Conservation (phyloP, 2,888 invertebrate species). For the Mythimna impura region DNA sequence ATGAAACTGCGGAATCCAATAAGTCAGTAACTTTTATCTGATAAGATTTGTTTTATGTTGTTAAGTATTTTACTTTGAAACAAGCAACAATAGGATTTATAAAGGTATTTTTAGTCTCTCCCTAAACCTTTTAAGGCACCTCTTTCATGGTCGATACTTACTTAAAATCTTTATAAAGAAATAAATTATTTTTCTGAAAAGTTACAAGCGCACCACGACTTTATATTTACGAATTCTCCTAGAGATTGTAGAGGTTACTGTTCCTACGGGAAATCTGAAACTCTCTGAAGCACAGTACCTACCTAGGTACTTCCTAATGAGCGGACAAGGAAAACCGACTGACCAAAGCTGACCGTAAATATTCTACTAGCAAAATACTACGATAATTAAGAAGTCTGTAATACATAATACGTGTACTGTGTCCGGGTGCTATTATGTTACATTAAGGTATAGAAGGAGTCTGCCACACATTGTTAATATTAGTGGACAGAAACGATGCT, state of each 20-base stretch:
- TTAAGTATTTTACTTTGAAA: conserved; percentile 17
- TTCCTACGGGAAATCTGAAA: conserved; percentile 24
- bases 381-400: not conserved
- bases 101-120: not conserved
- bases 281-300: not conserved
- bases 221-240: conserved; percentile 4
- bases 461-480: too few relatives aligned
- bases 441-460: not conserved
- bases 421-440: too few relatives aligned
- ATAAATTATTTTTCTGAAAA: not conserved
- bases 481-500: too few relatives aligned
- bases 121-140: not conserved
- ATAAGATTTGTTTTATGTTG: conserved; percentile 19
- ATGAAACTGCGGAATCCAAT: conserved; percentile 21
- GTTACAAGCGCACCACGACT: not conserved
- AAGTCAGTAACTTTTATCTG: conserved; percentile 35
- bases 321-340: conserved; percentile 8
- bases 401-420: not conserved
- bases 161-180: not conserved
- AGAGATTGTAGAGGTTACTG: not conserved
- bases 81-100: conserved; percentile 19
- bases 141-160: not conserved
- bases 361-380: conserved; percentile 7
- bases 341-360: not conserved
- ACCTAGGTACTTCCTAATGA: conserved; percentile 21